Evolutionary conservation across 2,888 invertebrate species (phyloP).

Genomic region (Dendrolimus pini): DNA sequence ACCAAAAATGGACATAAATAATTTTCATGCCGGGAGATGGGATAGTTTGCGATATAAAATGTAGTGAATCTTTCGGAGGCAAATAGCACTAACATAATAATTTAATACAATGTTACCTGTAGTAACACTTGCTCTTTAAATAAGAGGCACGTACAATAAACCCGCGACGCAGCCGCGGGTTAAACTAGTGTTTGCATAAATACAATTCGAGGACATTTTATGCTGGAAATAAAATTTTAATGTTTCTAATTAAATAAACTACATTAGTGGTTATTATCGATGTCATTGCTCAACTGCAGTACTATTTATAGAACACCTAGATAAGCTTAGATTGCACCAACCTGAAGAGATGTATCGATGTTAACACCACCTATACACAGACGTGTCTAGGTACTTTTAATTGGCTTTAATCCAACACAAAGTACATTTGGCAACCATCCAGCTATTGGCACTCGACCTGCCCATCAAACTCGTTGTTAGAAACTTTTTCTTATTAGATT

Average conservation of each 20-base stretch:
- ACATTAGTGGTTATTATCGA: conserved; percentile 23
- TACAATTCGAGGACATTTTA: no score
- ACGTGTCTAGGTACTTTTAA: conserved; percentile 64
- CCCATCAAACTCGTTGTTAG: conserved; percentile 70
- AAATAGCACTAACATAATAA: no score
- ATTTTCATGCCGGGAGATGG: no score
- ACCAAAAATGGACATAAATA: no score
- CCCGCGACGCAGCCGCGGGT: no score
- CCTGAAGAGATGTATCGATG: conserved; percentile 61
- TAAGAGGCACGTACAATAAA: no score
- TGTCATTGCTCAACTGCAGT: conserved; percentile 36
- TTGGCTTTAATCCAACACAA: conserved; percentile 75
- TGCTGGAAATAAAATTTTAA: no score
- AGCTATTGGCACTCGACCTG: conserved; percentile 63
- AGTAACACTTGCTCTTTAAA: no score
- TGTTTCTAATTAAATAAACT: conserved; percentile 10
- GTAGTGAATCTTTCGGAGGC: no score
- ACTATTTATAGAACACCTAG: conserved; percentile 56
- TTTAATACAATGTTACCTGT: no score
- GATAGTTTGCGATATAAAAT: no score
- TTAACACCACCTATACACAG: conserved; percentile 33
- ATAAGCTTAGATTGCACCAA: conserved; percentile 51
- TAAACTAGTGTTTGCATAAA: no score
- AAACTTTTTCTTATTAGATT: conserved; percentile 62
- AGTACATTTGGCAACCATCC: conserved; percentile 66